These are phyloP conservation scores for Planiliza haematocheilus DNA, from an alignment of 2,113 vertebrate genomes.

Conservation along the genomic window DNA sequence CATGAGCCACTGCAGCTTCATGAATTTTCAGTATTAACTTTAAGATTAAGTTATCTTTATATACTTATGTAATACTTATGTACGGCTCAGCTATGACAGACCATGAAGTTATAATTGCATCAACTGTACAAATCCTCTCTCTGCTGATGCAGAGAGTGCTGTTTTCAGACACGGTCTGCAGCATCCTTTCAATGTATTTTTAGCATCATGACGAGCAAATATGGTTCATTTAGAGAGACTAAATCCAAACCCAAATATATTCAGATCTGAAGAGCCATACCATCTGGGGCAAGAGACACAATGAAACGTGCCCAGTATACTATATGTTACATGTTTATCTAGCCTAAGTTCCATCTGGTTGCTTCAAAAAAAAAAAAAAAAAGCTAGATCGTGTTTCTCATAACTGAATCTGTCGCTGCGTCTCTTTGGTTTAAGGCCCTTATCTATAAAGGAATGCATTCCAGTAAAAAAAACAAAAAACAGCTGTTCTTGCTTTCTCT, in stretches of 20 bases:
- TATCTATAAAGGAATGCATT: conserved; percentile 43
- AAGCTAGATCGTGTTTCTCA: conserved; percentile 59
- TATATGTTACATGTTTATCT: conserved; percentile 45
- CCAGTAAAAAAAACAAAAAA: conserved; percentile 31
- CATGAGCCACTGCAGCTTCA: background rate
- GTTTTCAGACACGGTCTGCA: conserved; percentile 25
- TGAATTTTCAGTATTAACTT: conserved; percentile 5
- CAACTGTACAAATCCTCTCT: conserved; percentile 11
- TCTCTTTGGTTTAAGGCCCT: conserved; percentile 32
- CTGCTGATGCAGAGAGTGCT: background rate
- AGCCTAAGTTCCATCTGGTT: conserved; percentile 66
- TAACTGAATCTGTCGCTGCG: conserved; percentile 54
- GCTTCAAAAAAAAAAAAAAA: conserved; percentile 37
- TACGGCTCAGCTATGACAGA: conserved; percentile 6
- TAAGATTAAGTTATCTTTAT: background rate
- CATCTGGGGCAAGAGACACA: conserved; percentile 34
- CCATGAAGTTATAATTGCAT: conserved; percentile 7
- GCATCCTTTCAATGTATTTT: conserved; percentile 20
- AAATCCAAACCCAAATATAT: conserved; percentile 26
- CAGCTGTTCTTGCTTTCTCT: background rate
- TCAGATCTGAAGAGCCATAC: conserved; percentile 23
- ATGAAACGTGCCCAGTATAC: conserved; percentile 5
- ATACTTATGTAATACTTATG: background rate
- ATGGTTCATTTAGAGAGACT: conserved; percentile 22
- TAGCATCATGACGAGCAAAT: conserved; percentile 22